Conservation (phyloP, 2,888 invertebrate species). For the Acanthosepion pharaonis region DNA sequence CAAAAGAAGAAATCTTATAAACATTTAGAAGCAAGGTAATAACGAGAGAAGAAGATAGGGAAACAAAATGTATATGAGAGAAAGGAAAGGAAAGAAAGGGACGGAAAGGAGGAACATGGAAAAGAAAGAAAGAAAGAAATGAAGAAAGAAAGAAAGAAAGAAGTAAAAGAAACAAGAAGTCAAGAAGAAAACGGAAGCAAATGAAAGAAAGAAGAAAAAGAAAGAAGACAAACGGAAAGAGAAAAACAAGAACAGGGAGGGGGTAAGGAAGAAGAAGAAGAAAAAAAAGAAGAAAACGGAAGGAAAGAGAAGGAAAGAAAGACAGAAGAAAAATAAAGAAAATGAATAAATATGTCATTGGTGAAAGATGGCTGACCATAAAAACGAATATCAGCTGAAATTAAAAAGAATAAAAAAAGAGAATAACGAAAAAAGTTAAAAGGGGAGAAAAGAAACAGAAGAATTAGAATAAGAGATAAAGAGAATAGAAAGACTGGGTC, state of each 20-base stretch:
- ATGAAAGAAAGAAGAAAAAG: too few relatives aligned
- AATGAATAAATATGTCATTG: neutral
- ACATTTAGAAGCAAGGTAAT: neutral
- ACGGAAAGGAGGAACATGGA: neutral
- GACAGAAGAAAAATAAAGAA: neutral
- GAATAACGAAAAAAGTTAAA: neutral
- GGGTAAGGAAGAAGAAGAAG: neutral
- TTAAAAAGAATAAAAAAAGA: neutral
- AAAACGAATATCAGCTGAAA: neutral
- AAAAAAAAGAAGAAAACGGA: neutral
- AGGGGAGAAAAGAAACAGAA: neutral
- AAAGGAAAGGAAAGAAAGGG: neutral
- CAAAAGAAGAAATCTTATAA: neutral
- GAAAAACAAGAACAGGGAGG: fast-evolving
- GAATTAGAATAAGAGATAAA: neutral
- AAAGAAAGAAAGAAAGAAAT: neutral
- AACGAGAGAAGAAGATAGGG: too few relatives aligned
- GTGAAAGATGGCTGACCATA: too few relatives aligned
- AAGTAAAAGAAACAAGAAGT: neutral
- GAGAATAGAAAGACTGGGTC: neutral
- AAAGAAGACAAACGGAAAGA: too few relatives aligned
- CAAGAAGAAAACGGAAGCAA: neutral
- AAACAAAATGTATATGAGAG: neutral
- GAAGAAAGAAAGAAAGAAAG: too few relatives aligned
- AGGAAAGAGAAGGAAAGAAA: neutral